Conservation (phyloP, 2,113 vertebrate genomes). For the Crotalus tigris region DNA sequence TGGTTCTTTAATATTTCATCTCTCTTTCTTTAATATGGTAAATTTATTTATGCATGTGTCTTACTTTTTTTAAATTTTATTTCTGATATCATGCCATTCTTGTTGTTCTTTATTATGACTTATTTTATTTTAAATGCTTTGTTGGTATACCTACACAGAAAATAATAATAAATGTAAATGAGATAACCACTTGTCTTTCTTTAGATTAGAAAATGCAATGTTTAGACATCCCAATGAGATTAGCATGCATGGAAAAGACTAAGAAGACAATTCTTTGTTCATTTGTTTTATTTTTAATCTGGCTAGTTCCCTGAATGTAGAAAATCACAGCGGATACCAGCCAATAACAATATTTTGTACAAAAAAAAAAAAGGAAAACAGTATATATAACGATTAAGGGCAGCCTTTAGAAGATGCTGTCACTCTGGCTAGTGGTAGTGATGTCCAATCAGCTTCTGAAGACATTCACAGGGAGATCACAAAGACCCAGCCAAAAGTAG, state of each 20-base stretch:
- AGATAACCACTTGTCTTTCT: neutral
- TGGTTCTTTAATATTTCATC: neutral
- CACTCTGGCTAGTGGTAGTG: neutral
- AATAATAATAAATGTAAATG: neutral
- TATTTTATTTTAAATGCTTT: neutral
- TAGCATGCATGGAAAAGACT: neutral
- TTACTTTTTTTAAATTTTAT: neutral
- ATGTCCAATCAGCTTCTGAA: neutral
- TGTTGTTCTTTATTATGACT: neutral
- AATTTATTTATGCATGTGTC: neutral
- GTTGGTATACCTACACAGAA: neutral
- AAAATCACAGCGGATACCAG: neutral
- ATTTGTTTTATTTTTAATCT: neutral
- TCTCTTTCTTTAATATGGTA: neutral
- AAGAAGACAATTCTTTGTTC: neutral
- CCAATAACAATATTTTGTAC: neutral
- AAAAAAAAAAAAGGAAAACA: neutral
- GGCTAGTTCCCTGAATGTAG: neutral
- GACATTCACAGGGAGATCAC: neutral
- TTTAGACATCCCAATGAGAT: neutral
- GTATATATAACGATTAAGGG: neutral
- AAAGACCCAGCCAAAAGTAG: neutral
- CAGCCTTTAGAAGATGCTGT: neutral
- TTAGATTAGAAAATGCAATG: neutral
- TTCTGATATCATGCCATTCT: neutral